Percentiles rank a stretch among this genome's conserved stretches.
phyloP scores from a whole-genome alignment of 2,888 invertebrate species.

The Drosophila subsilvestris region DNA sequence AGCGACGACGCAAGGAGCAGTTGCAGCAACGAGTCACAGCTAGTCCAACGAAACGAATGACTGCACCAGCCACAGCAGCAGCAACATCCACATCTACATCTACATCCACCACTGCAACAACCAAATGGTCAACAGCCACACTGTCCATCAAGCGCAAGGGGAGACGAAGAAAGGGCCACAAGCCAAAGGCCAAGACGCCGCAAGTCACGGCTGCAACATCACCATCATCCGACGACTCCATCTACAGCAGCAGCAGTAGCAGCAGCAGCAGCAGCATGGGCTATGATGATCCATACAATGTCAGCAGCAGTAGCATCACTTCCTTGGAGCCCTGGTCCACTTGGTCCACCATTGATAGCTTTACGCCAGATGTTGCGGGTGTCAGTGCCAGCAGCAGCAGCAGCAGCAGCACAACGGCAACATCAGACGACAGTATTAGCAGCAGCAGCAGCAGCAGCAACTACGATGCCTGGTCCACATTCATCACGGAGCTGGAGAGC shows the following conservation, averaged over 20 bases:
- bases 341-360: slow-evolving; percentile 65
- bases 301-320: slow-evolving; percentile 47
- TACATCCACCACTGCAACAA: slow-evolving; percentile 50
- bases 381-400: slow-evolving; percentile 32
- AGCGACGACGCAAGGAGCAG: slow-evolving; percentile 73
- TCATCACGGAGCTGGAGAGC: slow-evolving; percentile 62
- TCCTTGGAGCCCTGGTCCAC: slow-evolving; percentile 64
- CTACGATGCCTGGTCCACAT: slow-evolving; percentile 61
- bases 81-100: slow-evolving; percentile 47
- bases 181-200: slow-evolving; percentile 31
- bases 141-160: slow-evolving; percentile 77
- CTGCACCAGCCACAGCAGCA: slow-evolving; percentile 61
- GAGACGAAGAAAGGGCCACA: slow-evolving; percentile 77
- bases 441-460: slow-evolving; percentile 56
- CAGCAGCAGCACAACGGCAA: slow-evolving; percentile 60
- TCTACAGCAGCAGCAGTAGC: slow-evolving; percentile 27
- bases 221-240: slow-evolving; percentile 40
- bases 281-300: slow-evolving; percentile 52
- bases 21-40: slow-evolving; percentile 65
- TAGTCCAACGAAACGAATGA: slow-evolving; percentile 59
- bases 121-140: slow-evolving; percentile 64
- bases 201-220: slow-evolving; percentile 54
- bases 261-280: slow-evolving; percentile 55
- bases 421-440: slow-evolving; percentile 70
- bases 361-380: slow-evolving; percentile 42